A percentile compares a stretch with the other conserved stretches of the same genome.
Evolutionary conservation across 2,888 invertebrate species (phyloP).

Genomic region (Megastigmus dorsalis): DNA sequence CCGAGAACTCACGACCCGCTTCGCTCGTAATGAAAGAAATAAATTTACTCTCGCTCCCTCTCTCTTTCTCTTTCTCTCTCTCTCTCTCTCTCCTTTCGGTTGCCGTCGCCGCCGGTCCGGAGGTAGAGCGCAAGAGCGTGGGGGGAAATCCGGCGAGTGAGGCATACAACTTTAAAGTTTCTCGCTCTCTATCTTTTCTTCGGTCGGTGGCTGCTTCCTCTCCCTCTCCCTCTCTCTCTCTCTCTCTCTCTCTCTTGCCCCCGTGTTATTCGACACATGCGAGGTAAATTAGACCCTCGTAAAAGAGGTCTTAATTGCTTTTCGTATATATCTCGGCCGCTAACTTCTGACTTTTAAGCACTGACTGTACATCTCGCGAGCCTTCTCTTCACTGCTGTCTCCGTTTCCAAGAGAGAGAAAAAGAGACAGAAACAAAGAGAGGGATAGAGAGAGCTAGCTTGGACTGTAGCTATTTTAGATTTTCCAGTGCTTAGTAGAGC

Average conservation of each 20-base stretch:
- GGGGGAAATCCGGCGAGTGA: constrained; percentile 54
- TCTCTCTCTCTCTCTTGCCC: constrained; percentile 34
- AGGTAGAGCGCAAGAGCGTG: constrained; percentile 49
- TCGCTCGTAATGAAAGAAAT: constrained; percentile 74
- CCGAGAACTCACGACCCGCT: constrained; percentile 73
- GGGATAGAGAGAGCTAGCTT: neutral
- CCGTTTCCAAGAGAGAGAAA: no score
- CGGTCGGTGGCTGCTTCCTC: no score
- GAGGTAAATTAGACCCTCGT: constrained; percentile 55
- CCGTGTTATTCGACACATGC: constrained; percentile 51
- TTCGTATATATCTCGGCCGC: constrained; percentile 30
- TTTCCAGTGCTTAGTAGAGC: constrained; percentile 4
- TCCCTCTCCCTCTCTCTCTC: constrained; percentile 20
- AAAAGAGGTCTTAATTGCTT: constrained; percentile 52
- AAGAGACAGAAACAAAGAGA: no score
- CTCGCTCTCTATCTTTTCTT: constrained; percentile 24
- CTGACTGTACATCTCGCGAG: neutral
- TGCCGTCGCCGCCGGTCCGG: constrained; percentile 55
- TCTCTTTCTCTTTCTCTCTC: neutral
- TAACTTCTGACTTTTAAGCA: constrained; percentile 4
- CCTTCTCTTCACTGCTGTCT: no score
- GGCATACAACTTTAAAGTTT: constrained; percentile 44
- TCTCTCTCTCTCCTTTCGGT: neutral
- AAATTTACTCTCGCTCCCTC: constrained; percentile 67
- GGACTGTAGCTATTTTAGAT: constrained; percentile 15